These are phyloP conservation scores for Macaca nemestrina DNA, from an alignment of 2,113 vertebrate genomes.

Conservation along the genomic window DNA sequence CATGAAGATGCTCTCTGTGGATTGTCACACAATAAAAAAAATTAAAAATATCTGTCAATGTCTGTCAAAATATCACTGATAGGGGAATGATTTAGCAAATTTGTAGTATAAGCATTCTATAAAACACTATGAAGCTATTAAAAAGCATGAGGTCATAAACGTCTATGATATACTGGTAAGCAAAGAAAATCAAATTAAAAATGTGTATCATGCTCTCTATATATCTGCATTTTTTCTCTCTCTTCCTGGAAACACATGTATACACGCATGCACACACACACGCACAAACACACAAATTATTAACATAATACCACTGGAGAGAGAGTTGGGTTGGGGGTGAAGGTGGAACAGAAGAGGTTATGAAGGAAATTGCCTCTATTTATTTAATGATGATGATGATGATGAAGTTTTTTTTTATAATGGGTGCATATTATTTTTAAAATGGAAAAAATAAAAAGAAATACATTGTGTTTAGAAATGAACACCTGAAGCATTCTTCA, in stretches of 20 bases:
- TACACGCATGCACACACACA: neutral
- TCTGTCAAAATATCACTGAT: neutral
- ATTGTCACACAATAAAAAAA: neutral
- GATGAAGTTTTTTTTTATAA: neutral
- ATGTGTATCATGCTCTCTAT: neutral
- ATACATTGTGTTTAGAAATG: neutral
- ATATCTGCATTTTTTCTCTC: neutral
- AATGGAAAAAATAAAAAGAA: neutral
- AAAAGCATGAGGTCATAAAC: neutral
- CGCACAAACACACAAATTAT: neutral
- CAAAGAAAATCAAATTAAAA: constrained; percentile 11
- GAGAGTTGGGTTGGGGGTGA: neutral
- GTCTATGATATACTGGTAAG: neutral
- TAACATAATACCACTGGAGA: neutral
- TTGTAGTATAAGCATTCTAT: neutral
- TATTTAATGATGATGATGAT: neutral
- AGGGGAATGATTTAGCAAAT: neutral
- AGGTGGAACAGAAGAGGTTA: neutral
- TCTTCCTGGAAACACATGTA: neutral
- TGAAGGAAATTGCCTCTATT: neutral
- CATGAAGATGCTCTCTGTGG: neutral
- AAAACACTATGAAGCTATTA: neutral
- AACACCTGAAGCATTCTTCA: neutral
- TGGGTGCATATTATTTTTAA: neutral
- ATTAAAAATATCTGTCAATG: neutral